Percentiles rank a stretch among this genome's conserved stretches.
Conservation (phyloP, 92 coral and sea anemone species). For the Phymanthus crucifer region DNA sequence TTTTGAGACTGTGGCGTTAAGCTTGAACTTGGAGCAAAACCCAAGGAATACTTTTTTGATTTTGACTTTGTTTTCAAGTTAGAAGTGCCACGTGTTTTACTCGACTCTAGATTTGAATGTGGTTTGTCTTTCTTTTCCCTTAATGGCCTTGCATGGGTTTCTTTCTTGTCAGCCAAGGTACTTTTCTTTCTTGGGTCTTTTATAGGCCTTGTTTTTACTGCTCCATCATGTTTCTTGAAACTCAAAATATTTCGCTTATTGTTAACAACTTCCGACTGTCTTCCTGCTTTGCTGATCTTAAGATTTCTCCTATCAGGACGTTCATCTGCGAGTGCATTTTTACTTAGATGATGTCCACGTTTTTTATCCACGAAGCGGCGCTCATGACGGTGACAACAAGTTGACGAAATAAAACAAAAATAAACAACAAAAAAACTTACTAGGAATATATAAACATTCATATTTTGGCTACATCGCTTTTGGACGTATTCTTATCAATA, state of each 20-base stretch:
- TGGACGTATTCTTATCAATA: slow-evolving; percentile 3
- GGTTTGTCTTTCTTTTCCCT: background rate
- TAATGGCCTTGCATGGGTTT: background rate
- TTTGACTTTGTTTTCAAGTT: background rate
- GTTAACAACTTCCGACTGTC: background rate
- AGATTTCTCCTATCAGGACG: background rate
- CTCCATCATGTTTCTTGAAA: background rate
- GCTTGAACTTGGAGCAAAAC: slow-evolving; percentile 14
- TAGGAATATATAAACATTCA: slow-evolving; percentile 49
- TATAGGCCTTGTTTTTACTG: background rate
- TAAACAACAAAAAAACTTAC: slow-evolving; percentile 27
- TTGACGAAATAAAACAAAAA: slow-evolving; percentile 10
- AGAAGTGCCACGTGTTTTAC: background rate
- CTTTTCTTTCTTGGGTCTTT: background rate
- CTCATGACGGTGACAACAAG: slow-evolving; percentile 6
- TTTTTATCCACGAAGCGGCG: background rate
- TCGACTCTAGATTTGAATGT: background rate
- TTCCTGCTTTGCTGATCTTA: background rate
- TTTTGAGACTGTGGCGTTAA: background rate
- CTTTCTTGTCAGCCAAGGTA: background rate
- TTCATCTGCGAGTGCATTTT: background rate
- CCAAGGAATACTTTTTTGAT: slow-evolving; percentile 5
- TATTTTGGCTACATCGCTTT: slow-evolving; percentile 66
- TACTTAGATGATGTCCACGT: background rate
- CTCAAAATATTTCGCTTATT: background rate